Evolutionary conservation across 2,888 invertebrate genomes (phyloP).

Genomic region (Nebria brevicollis): DNA sequence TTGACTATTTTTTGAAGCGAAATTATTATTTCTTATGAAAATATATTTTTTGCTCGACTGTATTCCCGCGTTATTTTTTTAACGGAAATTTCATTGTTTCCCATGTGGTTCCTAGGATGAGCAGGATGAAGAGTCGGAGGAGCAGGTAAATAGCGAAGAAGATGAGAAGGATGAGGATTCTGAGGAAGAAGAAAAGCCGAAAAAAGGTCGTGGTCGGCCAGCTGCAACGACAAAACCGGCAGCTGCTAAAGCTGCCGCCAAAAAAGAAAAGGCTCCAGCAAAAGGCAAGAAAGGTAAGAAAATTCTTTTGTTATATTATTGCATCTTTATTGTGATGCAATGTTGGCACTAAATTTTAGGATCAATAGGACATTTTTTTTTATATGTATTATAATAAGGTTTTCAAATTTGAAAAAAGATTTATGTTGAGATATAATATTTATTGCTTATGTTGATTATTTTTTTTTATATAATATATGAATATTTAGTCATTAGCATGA

Average conservation of each 20-base stretch:
- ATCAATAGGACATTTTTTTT: background rate
- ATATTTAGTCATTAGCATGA: no score
- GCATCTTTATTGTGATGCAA: background rate
- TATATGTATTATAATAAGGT: no score
- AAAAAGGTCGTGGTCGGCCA: constrained; percentile 31
- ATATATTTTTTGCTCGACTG: background rate
- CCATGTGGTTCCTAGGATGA: background rate
- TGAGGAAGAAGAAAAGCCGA: constrained; percentile 27
- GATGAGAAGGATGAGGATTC: constrained; percentile 9
- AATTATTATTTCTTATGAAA: no score
- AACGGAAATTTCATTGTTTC: background rate
- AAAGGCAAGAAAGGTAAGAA: constrained; percentile 15
- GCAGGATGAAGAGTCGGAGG: background rate
- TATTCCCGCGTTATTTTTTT: background rate
- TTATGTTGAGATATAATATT: no score
- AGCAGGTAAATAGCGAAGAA: constrained; percentile 19
- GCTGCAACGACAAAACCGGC: constrained; percentile 7
- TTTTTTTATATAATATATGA: no score
- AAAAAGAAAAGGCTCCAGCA: constrained; percentile 21
- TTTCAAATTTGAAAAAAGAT: no score
- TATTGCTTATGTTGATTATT: no score
- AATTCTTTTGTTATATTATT: background rate
- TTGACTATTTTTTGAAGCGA: no score
- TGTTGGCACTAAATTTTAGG: background rate
- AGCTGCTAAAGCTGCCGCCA: constrained; percentile 26